A percentile compares a stretch with the other conserved stretches of the same genome.
Conservation (phyloP, 2,888 invertebrate species). For the Ectemnius cavifrons region DNA sequence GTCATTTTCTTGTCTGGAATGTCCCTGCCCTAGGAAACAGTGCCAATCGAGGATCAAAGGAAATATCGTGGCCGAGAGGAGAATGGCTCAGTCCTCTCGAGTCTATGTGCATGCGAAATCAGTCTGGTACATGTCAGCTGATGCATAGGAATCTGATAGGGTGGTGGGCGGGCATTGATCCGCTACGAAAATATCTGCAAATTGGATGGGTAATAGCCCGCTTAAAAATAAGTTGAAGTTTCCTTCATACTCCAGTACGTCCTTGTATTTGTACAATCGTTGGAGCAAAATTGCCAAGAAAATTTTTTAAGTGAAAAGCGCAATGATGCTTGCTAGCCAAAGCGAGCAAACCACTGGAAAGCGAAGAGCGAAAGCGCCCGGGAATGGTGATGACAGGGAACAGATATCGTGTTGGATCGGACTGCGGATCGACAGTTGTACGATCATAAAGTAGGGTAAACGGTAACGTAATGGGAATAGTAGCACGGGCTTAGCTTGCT, state of each 20-base stretch:
- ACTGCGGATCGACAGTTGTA: too few species aligned
- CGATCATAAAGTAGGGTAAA: too few species aligned
- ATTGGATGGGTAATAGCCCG: constrained; percentile 44
- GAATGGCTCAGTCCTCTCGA: neutral
- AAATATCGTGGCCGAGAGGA: constrained; percentile 20
- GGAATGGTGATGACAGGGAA: neutral
- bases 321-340: neutral
- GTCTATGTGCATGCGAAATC: neutral
- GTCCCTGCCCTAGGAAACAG: neutral
- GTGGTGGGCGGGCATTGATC: constrained; percentile 47
- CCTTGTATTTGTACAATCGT: too few species aligned
- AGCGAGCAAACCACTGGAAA: neutral
- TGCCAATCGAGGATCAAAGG: constrained; percentile 22
- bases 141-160: constrained; percentile 24
- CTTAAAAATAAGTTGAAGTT: constrained; percentile 27
- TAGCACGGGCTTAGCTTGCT: neutral
- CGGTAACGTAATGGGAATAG: too few species aligned
- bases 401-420: too few species aligned
- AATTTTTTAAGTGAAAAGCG: too few species aligned
- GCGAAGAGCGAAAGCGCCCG: neutral
- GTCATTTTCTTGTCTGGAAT: neutral
- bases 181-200: constrained; percentile 49
- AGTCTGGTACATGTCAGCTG: constrained; percentile 27
- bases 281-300: too few species aligned
- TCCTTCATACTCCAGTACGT: neutral